Evolutionary conservation across 2,888 invertebrate species (phyloP).

Genomic region (Arrhopalites spinosus): DNA sequence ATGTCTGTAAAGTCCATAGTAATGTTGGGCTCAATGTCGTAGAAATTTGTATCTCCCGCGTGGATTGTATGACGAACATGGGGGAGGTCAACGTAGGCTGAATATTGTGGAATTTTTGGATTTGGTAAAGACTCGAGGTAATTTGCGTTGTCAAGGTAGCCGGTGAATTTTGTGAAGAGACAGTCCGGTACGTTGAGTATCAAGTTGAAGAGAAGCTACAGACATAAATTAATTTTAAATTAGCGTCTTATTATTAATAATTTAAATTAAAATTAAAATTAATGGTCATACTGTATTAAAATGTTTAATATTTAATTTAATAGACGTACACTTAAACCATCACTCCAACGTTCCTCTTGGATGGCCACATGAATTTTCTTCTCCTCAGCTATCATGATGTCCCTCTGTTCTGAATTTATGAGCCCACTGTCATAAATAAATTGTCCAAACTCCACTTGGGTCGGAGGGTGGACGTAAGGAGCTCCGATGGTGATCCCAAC

Average conservation of each 20-base stretch:
- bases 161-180: neutral
- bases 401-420: neutral
- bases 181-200: neutral
- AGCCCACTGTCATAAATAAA: neutral
- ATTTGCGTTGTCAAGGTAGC: neutral
- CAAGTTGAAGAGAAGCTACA: neutral
- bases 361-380: neutral
- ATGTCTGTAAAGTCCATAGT: neutral
- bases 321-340: neutral
- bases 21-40: neutral
- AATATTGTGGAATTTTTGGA: neutral
- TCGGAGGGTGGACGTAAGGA: neutral
- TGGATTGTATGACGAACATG: neutral
- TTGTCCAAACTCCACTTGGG: neutral
- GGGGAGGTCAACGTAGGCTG: neutral
- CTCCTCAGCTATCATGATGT: neutral
- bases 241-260: too few species aligned
- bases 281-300: too few species aligned
- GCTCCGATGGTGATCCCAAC: neutral
- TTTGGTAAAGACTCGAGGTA: neutral
- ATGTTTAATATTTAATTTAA: too few species aligned
- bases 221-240: too few species aligned
- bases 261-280: too few species aligned
- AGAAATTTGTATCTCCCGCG: neutral
- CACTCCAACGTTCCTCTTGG: neutral